Evolutionary conservation across 1,140 invertebrate species (phyloP), one percentile per base, ranked within the genome.

Genomic region (Lysiphlebus fabarum): DNA sequence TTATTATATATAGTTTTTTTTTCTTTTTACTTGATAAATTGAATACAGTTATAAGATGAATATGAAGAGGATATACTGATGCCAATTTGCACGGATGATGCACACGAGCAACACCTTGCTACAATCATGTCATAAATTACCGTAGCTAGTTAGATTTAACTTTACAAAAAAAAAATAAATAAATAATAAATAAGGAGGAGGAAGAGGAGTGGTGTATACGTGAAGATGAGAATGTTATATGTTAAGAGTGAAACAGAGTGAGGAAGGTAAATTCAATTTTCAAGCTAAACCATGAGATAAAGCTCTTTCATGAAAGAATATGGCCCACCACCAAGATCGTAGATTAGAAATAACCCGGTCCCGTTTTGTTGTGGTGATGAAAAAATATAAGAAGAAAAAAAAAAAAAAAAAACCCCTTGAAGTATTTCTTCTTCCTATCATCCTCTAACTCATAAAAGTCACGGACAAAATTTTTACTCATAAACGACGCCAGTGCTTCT

Each of bases 111-210:
- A 50, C 49, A 58, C 56, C 56, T 58, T 48, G 14, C 48, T 58
- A 53, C 48, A 58, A 59, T 59, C 34, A 26, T 37, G 34, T 47
- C 34, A 59, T 59, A 53, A 59, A 59, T 59, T 53, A 53, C 42
- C 4, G 36, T 26, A 26, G 48, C 50, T 47, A 41, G 57, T 59
- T 53, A 59, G 57, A 26, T 26, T 26, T 26, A 26, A 26, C 17
- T 26, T 26, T 26, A 26, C 17, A 4, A 26, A 26, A 26, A 26
- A 26, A n/a, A n/a, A n/a, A n/a, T n/a, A n/a, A n/a, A n/a, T n/a
- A n/a, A n/a, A n/a, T n/a, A n/a, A n/a, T n/a, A n/a, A n/a, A n/a
- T n/a, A n/a, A n/a, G n/a, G n/a, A n/a, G n/a, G n/a, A n/a, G n/a
- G n/a, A n/a, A n/a, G n/a, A 26, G 17, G 17, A 26, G 17, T 26